Percentiles rank a stretch among this genome's conserved stretches.
Evolutionary conservation across 2,113 vertebrate species (phyloP).

Genomic region (Sebastes schlegelii): DNA sequence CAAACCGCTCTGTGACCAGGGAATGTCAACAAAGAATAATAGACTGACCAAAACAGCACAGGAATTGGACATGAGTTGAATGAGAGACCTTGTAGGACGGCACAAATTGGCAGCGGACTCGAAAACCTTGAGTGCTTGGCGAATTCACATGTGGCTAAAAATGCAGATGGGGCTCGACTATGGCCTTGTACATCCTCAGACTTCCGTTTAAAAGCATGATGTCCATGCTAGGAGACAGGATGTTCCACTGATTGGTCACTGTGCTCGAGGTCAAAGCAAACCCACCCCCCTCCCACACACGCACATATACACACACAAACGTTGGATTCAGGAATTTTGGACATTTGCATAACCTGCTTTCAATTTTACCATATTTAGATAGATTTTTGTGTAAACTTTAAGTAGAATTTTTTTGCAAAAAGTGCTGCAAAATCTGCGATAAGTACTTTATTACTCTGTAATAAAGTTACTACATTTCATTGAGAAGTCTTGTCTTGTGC

Average conservation of each 20-base stretch:
- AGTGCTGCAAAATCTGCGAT: background rate
- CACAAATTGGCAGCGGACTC: slow-evolving; percentile 8
- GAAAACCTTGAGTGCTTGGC: slow-evolving; percentile 20
- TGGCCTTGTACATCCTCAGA: slow-evolving; percentile 9
- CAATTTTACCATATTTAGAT: background rate
- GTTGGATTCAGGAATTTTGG: background rate
- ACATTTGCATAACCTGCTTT: background rate
- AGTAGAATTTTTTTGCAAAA: too few relatives aligned
- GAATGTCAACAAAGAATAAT: background rate
- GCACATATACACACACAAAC: background rate
- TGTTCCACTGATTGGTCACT: slow-evolving; percentile 9
- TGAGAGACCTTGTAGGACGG: slow-evolving; percentile 1
- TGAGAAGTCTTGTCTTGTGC: background rate
- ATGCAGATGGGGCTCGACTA: slow-evolving; percentile 22
- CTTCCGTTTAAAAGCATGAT: slow-evolving; percentile 2
- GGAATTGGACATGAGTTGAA: background rate
- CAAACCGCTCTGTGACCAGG: background rate
- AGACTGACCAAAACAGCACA: background rate
- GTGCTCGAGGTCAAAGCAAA: slow-evolving; percentile 20
- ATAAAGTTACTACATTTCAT: background rate
- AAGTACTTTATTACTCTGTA: background rate
- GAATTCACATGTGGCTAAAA: slow-evolving; percentile 62
- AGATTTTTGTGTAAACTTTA: too few relatives aligned
- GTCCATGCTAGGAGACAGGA: background rate
- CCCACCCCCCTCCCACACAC: background rate